phyloP scores from a whole-genome alignment of 2,113 vertebrate species.

The Mobula birostris region DNA sequence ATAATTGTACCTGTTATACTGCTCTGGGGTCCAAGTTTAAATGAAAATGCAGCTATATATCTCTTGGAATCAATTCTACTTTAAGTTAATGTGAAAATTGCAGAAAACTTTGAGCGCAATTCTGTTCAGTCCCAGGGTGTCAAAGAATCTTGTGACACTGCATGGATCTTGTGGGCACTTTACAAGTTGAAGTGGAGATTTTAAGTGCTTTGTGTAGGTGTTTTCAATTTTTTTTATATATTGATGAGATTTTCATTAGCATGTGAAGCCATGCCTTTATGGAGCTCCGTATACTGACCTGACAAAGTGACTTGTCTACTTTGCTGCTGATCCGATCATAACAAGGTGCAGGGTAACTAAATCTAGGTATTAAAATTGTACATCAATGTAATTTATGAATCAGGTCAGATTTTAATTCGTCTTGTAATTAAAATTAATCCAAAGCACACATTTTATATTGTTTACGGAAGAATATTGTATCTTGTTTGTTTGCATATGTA shows the following conservation, averaged over 20 bases:
- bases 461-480: not conserved
- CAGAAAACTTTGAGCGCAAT: not conserved
- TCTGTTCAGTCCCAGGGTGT: not conserved
- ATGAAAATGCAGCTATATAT: not conserved
- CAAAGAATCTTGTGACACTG: not conserved
- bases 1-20: not conserved
- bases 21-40: not conserved
- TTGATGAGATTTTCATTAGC: not conserved
- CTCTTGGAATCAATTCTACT: not conserved
- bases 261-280: not conserved
- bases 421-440: not conserved
- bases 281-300: not conserved
- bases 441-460: constrained; percentile 7
- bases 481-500: not conserved
- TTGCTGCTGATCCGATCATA: not conserved
- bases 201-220: not conserved
- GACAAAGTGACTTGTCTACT: not conserved
- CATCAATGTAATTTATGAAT: not conserved
- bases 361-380: not conserved
- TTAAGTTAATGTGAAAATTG: not conserved
- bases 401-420: not conserved
- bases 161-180: constrained; percentile 1
- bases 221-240: not conserved
- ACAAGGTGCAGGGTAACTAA: not conserved
- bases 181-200: constrained; percentile 7